phyloP scores from a whole-genome alignment of 2,888 invertebrate species.

The Acleris holmiana region DNA sequence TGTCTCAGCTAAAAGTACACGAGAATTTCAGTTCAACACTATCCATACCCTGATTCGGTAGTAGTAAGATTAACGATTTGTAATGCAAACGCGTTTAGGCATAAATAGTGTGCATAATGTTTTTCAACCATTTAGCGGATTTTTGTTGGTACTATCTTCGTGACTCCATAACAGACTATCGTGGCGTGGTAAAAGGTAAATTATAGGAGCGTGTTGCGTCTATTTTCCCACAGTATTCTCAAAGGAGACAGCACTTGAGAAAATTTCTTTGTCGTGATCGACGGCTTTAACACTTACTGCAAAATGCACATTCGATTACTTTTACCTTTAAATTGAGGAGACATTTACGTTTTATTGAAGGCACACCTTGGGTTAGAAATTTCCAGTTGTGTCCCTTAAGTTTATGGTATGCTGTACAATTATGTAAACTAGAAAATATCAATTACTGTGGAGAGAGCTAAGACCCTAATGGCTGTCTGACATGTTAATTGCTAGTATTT shows the following conservation, averaged over 20 bases:
- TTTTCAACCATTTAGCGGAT: conserved; percentile 13
- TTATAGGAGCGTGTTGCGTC: conserved; percentile 46
- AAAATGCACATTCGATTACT: conserved; percentile 7
- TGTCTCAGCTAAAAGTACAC: conserved; percentile 31
- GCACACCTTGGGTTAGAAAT: conserved; percentile 13
- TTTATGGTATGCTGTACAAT: conserved; percentile 13
- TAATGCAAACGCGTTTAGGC: background rate
- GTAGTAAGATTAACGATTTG: background rate
- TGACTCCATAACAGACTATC: conserved; percentile 41
- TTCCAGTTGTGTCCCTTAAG: conserved; percentile 11
- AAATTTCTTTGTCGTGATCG: conserved; percentile 41
- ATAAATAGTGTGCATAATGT: conserved; percentile 3
- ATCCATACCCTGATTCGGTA: background rate
- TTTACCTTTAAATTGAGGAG: conserved; percentile 13
- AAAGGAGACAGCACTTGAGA: conserved; percentile 38
- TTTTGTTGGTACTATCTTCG: conserved; percentile 38
- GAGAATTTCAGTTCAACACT: background rate
- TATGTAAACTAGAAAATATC: conserved; percentile 30
- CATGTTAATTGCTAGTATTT: conserved; percentile 34
- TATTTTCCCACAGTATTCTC: conserved; percentile 43
- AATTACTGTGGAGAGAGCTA: conserved; percentile 30
- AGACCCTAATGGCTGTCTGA: conserved; percentile 9
- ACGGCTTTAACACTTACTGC: conserved; percentile 18
- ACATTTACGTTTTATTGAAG: conserved; percentile 6
- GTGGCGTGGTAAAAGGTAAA: conserved; percentile 48